These are phyloP conservation scores for Taurulus bubalis DNA, from an alignment of 2,113 vertebrate species.

Conservation along the genomic window DNA sequence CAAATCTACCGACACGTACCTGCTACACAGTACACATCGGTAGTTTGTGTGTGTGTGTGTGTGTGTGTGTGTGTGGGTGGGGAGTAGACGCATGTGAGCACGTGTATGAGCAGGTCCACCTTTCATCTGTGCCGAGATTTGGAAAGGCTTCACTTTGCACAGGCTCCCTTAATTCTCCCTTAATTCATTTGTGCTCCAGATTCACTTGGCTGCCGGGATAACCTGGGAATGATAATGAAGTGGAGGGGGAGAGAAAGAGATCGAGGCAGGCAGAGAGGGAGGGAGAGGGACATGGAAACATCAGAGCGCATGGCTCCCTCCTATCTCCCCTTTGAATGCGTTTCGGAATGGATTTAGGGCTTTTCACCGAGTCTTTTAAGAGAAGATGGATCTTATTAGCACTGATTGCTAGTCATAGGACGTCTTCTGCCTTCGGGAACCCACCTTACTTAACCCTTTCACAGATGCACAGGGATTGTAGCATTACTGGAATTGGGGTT, in stretches of 20 bases:
- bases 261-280: neutral
- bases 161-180: conserved; percentile 90
- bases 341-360: conserved; percentile 90
- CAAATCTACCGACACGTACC: conserved; percentile 44
- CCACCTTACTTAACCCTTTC: conserved; percentile 87
- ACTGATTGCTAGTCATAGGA: conserved; percentile 90
- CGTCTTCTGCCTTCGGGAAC: conserved; percentile 82
- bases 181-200: conserved; percentile 94
- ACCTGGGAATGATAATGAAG: conserved; percentile 95
- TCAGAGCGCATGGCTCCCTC: conserved; percentile 79
- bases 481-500: neutral
- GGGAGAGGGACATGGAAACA: conserved; percentile 77
- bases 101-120: conserved; percentile 64
- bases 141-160: conserved; percentile 90
- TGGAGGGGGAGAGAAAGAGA: conserved; percentile 36
- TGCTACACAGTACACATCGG: neutral
- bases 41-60: conserved; percentile 1
- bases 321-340: conserved; percentile 91
- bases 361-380: conserved; percentile 90
- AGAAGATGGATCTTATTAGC: conserved; percentile 92
- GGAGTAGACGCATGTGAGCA: neutral
- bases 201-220: conserved; percentile 89
- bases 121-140: conserved; percentile 92
- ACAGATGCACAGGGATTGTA: conserved; percentile 55
- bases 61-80: conserved; percentile 9